Evolutionary conservation across 2,113 vertebrate species (phyloP).

Genomic region (Poecile atricapillus): DNA sequence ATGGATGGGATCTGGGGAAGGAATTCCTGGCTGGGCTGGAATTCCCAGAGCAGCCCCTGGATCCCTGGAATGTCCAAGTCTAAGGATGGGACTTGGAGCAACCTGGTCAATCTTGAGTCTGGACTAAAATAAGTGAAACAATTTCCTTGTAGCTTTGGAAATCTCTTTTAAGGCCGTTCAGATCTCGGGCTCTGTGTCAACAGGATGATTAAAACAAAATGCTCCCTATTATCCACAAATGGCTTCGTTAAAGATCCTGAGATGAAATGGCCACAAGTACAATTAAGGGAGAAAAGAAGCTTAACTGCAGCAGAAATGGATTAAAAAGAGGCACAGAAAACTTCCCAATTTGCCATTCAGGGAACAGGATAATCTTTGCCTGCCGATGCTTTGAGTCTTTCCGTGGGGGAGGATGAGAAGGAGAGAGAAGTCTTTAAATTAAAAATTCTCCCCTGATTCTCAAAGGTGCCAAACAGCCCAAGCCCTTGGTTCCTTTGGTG

Average conservation of each 20-base stretch:
- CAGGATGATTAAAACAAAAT: constrained; percentile 38
- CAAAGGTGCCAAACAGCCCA: constrained; percentile 51
- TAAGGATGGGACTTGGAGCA: not conserved
- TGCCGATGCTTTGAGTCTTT: constrained; percentile 51
- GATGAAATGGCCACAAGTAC: constrained; percentile 24
- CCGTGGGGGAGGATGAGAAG: constrained; percentile 41
- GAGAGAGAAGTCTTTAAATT: constrained; percentile 57
- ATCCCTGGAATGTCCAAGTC: not conserved
- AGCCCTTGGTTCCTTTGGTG: constrained; percentile 44
- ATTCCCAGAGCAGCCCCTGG: not conserved
- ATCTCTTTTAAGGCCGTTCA: not conserved
- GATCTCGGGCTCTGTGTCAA: not conserved
- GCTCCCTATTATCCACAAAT: not conserved
- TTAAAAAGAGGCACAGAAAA: constrained; percentile 37
- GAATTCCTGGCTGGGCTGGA: not conserved
- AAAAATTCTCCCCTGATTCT: constrained; percentile 57
- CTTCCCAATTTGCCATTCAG: constrained; percentile 48
- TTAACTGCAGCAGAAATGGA: constrained; percentile 6
- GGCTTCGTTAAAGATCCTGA: not conserved
- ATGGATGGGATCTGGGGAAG: not conserved
- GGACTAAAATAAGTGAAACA: not conserved
- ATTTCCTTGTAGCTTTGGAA: not conserved
- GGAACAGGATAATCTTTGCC: constrained; percentile 17
- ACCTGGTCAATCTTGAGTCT: not conserved
- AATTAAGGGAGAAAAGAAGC: constrained; percentile 33